Conservation (phyloP, 2,113 vertebrate species). For the Corydoras maculifer region DNA sequence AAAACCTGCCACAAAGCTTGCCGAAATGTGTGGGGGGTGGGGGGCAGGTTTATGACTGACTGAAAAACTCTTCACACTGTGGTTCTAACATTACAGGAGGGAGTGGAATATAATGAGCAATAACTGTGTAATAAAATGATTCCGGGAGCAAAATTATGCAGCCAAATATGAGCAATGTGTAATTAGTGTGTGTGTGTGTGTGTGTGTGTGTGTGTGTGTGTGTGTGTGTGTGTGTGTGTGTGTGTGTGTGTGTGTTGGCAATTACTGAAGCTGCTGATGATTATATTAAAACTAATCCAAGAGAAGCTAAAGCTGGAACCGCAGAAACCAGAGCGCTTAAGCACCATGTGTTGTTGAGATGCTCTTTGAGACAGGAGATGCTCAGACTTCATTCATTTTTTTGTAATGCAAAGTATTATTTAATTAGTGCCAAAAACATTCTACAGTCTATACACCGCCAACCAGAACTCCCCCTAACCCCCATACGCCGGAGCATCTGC, state of each 20-base stretch:
- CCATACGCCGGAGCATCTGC: too few relatives aligned
- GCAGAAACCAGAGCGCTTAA: neutral
- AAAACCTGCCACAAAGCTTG: neutral
- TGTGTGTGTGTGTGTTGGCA: constrained; percentile 7
- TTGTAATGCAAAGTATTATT: too few relatives aligned
- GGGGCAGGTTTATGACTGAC: neutral
- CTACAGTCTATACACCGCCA: too few relatives aligned
- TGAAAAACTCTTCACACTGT: neutral
- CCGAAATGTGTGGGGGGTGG: neutral
- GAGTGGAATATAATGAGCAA: constrained; percentile 15
- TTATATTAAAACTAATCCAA: constrained; percentile 20
- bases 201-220: constrained; percentile 1
- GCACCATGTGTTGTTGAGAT: too few relatives aligned
- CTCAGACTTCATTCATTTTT: too few relatives aligned
- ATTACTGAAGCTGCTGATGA: constrained; percentile 4
- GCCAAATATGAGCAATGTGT: constrained; percentile 22
- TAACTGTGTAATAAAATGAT: constrained; percentile 23
- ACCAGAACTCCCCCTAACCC: too few relatives aligned
- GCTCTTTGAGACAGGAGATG: too few relatives aligned
- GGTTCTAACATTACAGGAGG: neutral
- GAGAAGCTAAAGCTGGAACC: neutral
- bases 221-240: constrained; percentile 1
- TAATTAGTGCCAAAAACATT: too few relatives aligned
- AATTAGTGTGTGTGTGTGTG: constrained; percentile 25
- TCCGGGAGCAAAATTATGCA: constrained; percentile 22